These are phyloP conservation scores for Elmis aenea DNA, from an alignment of 2,888 invertebrate species.

Conservation along the genomic window DNA sequence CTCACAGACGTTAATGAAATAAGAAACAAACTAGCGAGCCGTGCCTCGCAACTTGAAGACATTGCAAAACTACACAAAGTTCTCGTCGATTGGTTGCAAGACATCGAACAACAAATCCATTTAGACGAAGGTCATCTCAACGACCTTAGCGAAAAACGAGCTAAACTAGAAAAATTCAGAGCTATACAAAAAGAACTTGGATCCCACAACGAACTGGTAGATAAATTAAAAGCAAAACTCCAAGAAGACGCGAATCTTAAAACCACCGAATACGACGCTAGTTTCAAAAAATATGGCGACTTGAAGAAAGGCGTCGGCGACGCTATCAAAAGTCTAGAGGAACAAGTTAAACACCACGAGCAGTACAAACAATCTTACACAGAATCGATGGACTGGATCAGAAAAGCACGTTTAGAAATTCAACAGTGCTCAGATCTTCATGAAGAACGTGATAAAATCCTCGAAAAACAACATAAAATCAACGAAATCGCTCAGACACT, in stretches of 20 bases:
- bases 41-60: conserved; percentile 79
- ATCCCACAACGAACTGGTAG: conserved; percentile 72
- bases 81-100: conserved; percentile 82
- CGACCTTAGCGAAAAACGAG: conserved; percentile 87
- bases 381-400: conserved; percentile 80
- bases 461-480: conserved; percentile 71
- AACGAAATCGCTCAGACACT: conserved; percentile 63
- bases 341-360: conserved; percentile 81
- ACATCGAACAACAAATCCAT: conserved; percentile 78
- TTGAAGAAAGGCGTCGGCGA: conserved; percentile 62
- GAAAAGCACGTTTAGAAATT: conserved; percentile 72
- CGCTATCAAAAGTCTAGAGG: conserved; percentile 67
- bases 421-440: conserved; percentile 84
- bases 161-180: conserved; percentile 81
- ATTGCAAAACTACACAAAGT: conserved; percentile 78
- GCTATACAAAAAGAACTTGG: conserved; percentile 77
- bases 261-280: conserved; percentile 63
- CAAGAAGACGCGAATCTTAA: conserved; percentile 58
- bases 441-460: conserved; percentile 75
- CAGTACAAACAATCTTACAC: conserved; percentile 79
- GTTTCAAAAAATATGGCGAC: conserved; percentile 65
- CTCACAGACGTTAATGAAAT: conserved; percentile 76
- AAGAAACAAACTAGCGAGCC: conserved; percentile 66
- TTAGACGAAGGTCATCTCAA: conserved; percentile 69
- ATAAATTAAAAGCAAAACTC: conserved; percentile 69